Evolutionary conservation across 2,888 invertebrate genomes (phyloP), one percentile per base, ranked within the genome.

Genomic region (Cylindroiulus punctatus): DNA sequence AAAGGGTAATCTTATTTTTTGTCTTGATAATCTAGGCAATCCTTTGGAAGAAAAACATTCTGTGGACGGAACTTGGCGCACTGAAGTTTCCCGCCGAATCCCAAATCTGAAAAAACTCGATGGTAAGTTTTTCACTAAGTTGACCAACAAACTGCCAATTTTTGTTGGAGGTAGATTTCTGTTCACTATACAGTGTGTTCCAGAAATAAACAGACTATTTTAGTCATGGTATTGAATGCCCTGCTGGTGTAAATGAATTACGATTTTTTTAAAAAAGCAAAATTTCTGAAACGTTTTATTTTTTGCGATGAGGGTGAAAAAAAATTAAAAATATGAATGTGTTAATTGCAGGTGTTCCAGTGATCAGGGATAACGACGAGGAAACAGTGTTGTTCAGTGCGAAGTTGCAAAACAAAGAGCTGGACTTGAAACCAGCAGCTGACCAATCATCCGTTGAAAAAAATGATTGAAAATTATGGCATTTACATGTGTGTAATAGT

Each of bases 41-140:
- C 87, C 87, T n/a, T 44, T 87, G 40, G 87, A 87, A 87, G 87
- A 87, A 86, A 87, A 86, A 47, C 88, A 89, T 32, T 88, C 90
- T 22, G 88, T 88, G 2, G 90, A 90, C 5, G 91, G 90, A 30
- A 89, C 89, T 32, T 91, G 90, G 90, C 89, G 90, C 87, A 90
- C 90, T n/a, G 88, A 88, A 84, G 91, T 89, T 5, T 85, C 89
- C 30, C 89, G 89, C 84, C 90, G 89, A 86, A 88, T 91, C 4
- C 88, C 88, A 30, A 90, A 89, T 86, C 88, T 91, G 17, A 90
- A 89, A 88, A 91, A 91, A 88, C 88, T 91, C 30, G 91, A 91
- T 89, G 91, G 91, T 87, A 83, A 30, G 76, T 76, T 65, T 26
- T 26, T n/a, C 10, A 44, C 10, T 44, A 14, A 8, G 4, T 12